Evolutionary conservation across 2,888 invertebrate genomes (phyloP).

Genomic region (Clunio marinus): DNA sequence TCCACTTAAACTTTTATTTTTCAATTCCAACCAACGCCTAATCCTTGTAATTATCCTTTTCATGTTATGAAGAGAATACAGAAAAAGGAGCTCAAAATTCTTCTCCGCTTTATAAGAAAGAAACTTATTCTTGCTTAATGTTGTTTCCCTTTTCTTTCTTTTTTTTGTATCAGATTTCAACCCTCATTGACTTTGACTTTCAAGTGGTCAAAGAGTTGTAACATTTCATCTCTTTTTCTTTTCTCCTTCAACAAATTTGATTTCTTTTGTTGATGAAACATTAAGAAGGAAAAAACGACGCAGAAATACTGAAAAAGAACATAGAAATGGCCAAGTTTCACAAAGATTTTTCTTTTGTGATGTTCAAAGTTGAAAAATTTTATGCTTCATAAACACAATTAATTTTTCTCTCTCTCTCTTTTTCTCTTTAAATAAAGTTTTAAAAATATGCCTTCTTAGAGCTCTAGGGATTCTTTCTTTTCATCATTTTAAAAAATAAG

Average conservation of each 20-base stretch:
- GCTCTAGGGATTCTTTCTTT: constrained; percentile 14
- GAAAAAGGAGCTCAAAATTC: neutral
- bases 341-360: neutral
- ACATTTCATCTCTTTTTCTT: constrained; percentile 7
- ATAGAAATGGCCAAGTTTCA: constrained; percentile 11
- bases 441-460: neutral
- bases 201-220: constrained; percentile 30
- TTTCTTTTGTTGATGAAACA: neutral
- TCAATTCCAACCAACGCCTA: neutral
- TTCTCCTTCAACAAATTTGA: neutral
- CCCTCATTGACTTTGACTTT: constrained; percentile 28
- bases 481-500: too few relatives aligned
- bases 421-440: constrained; percentile 8
- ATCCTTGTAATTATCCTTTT: constrained; percentile 29
- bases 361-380: constrained; percentile 2
- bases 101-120: too few relatives aligned
- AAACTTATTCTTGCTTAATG: neutral
- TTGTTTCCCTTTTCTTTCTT: neutral
- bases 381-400: constrained; percentile 35
- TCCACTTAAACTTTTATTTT: neutral
- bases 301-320: neutral
- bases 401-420: constrained; percentile 21
- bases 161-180: constrained; percentile 29
- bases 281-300: constrained; percentile 12
- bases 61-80: neutral